Evolutionary conservation across 2,888 invertebrate species (phyloP).

Genomic region (Mamestra brassicae): DNA sequence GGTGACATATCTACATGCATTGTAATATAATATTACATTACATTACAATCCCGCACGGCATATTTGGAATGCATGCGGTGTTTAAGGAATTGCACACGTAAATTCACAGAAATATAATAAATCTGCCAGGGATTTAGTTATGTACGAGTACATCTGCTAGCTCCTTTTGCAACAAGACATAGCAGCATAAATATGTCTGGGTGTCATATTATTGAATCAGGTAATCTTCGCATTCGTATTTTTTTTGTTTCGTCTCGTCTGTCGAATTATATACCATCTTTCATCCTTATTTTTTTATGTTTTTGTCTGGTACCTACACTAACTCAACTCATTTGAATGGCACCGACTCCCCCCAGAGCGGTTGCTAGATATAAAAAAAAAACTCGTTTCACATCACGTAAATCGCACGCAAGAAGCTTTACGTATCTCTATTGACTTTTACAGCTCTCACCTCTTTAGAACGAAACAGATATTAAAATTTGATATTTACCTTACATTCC

Average conservation of each 20-base stretch:
- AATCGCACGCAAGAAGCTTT: neutral
- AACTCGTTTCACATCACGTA: neutral
- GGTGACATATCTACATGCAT: too few species aligned
- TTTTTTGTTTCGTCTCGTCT: too few species aligned
- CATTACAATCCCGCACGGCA: too few species aligned
- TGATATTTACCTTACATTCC: constrained; percentile 20
- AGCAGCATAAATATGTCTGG: neutral
- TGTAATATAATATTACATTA: too few species aligned
- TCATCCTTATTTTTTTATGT: too few species aligned
- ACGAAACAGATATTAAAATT: constrained; percentile 21
- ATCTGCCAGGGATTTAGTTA: neutral
- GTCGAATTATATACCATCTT: too few species aligned
- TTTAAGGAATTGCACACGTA: constrained; percentile 9
- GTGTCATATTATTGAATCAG: too few species aligned
- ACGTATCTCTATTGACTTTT: constrained; percentile 31
- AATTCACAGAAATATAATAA: constrained; percentile 3
- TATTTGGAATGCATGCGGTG: neutral
- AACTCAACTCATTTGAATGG: too few species aligned
- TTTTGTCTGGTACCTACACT: too few species aligned
- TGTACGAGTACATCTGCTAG: neutral
- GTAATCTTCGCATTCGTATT: too few species aligned
- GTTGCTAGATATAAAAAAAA: too few species aligned
- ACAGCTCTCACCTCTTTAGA: constrained; percentile 5
- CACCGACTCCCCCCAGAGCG: too few species aligned
- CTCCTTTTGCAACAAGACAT: neutral